These are phyloP conservation scores for Drosophila setifemur DNA, from an alignment of 1,140 invertebrate species.

Conservation along the genomic window DNA sequence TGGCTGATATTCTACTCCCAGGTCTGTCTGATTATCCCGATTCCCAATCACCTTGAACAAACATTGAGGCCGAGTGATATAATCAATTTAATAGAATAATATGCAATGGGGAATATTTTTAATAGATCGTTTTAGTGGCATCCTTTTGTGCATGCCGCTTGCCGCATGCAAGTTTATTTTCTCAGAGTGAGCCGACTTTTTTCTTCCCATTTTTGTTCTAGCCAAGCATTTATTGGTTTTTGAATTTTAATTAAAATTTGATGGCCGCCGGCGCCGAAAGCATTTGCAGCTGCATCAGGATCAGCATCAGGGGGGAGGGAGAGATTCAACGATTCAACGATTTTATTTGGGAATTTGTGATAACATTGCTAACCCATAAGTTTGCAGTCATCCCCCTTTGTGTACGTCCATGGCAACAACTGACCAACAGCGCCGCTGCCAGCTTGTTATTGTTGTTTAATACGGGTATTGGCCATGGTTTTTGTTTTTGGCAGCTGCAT, in stretches of 20 bases:
- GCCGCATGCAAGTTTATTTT: slow-evolving; percentile 55
- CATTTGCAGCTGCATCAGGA: slow-evolving; percentile 4
- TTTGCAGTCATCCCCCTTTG: neutral
- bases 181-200: slow-evolving; percentile 9
- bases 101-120: slow-evolving; percentile 46
- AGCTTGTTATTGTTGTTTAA: slow-evolving; percentile 34
- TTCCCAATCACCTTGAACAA: slow-evolving; percentile 40
- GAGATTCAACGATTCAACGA: too few species aligned
- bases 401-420: neutral
- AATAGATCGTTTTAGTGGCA: slow-evolving; percentile 36
- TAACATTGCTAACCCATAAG: neutral
- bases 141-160: slow-evolving; percentile 27
- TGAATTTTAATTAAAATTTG: slow-evolving; percentile 72
- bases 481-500: slow-evolving; percentile 33
- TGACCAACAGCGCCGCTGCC: neutral
- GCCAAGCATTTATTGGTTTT: slow-evolving; percentile 53
- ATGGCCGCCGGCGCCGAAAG: slow-evolving; percentile 47
- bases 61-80: slow-evolving; percentile 25
- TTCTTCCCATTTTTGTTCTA: slow-evolving; percentile 13
- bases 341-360: neutral
- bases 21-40: slow-evolving; percentile 19
- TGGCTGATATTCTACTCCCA: neutral
- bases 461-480: slow-evolving; percentile 27
- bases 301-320: neutral
- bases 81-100: slow-evolving; percentile 50